Base-by-base conservation (phyloP, 2,888 invertebrate species). In the Lasius fuliginosus region DNA sequence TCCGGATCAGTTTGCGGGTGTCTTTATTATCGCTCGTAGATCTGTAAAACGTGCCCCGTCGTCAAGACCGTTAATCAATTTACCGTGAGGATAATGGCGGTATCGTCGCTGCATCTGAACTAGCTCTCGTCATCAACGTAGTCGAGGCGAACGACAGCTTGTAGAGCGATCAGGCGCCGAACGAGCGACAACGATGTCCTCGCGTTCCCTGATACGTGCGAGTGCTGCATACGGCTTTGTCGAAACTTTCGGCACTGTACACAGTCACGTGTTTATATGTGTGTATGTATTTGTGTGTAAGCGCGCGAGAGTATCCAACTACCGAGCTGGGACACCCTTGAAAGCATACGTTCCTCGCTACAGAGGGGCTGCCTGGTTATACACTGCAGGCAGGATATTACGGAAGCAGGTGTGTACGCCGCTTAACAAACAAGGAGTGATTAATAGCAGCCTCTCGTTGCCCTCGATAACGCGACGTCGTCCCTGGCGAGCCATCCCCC, bases 391-490 rank as follows among this genome's bases (percentile, higher is more conserved):
- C 87, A 91, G 90, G 90, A 92, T 93, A 92, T 92, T 93, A 92
- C 92, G 92, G 92, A 92, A 92, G 92, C 93, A 93, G 92, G 93
- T 93, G 92, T 92, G 92, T 92, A 91, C 92, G 91, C 90, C 92
- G 92, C 92, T 94, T 93, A 93, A 94, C 94, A 94, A 94, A 94
- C 94, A 94, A 93, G 93, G 91, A 92, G 92, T 94, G 94, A 94
- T 94, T 94, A 94, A 94, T 94, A 92, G 93, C 88, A 90, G 77
- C 65, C 87, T 84, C 92, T 92, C 88, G 92, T 91, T 91, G 91
- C 91, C 91, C 87, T 89, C 91, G 94, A 93, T 93, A 94, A 93
- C 93, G 91, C 92, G 87, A 88, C 88, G 91, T 91, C 91, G 91
- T 90, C 88, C 85, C 86, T 85, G 81, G 53, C 71, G 87, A 89